Evolutionary conservation across 1,140 invertebrate species (phyloP).

Genomic region (Cyclina sinensis): DNA sequence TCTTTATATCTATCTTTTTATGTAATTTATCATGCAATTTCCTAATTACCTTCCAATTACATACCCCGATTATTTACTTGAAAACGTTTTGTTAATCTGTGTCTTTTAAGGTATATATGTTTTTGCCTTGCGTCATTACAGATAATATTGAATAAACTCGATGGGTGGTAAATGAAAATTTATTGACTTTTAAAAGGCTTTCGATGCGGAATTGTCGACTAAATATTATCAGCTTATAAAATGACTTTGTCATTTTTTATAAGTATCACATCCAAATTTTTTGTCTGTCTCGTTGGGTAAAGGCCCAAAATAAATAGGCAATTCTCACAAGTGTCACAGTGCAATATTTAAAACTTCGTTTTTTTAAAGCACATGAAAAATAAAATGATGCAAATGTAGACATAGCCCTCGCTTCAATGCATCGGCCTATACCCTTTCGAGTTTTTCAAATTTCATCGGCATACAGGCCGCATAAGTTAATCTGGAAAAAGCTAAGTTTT

Average conservation of each 20-base stretch:
- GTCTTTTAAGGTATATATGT: neutral
- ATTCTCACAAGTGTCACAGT: no score
- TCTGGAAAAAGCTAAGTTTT: no score
- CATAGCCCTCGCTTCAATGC: no score
- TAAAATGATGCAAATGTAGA: no score
- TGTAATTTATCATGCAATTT: slow-evolving; percentile 17
- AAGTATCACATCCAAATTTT: no score
- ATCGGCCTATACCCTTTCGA: no score
- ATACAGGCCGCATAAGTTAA: no score
- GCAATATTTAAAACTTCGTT: no score
- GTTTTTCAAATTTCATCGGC: no score
- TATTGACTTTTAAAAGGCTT: slow-evolving; percentile 21
- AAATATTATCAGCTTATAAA: neutral
- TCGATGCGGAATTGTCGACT: neutral
- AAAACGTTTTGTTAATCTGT: neutral
- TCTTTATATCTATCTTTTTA: neutral
- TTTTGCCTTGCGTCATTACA: neutral
- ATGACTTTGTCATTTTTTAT: neutral
- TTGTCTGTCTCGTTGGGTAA: no score
- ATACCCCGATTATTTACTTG: neutral
- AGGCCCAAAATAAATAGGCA: no score
- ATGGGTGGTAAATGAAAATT: slow-evolving; percentile 3
- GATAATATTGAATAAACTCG: neutral
- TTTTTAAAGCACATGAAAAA: no score
- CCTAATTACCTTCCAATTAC: slow-evolving; percentile 16